Conservation (phyloP, 1,140 invertebrate genomes). For the Drosophila sechellia region DNA sequence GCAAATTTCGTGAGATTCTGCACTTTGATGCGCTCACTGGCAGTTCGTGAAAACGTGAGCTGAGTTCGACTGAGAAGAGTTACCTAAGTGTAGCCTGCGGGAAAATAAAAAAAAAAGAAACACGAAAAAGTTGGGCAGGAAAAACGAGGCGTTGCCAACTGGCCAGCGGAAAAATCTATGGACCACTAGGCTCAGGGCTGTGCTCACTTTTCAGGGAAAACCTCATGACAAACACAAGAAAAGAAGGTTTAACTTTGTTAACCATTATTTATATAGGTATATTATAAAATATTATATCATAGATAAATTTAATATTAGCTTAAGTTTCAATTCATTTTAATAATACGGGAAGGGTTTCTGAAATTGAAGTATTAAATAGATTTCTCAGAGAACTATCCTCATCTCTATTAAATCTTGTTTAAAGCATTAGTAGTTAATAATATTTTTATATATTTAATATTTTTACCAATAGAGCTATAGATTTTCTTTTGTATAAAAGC, state of each 20-base stretch:
- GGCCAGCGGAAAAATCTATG: constrained; percentile 11
- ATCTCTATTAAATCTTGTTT: too few relatives aligned
- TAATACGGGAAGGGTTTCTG: too few relatives aligned
- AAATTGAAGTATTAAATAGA: too few relatives aligned
- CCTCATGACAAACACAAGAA: constrained; percentile 15
- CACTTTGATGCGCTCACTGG: constrained; percentile 69
- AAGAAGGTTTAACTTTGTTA: neutral
- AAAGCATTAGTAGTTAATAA: too few relatives aligned
- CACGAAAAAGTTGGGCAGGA: constrained; percentile 1
- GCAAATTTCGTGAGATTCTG: constrained; percentile 81
- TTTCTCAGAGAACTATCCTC: too few relatives aligned
- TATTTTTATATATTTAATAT: too few relatives aligned
- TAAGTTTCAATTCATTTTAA: too few relatives aligned
- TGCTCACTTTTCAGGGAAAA: constrained; percentile 47
- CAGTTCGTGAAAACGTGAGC: constrained; percentile 76
- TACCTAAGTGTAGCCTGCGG: constrained; percentile 68
- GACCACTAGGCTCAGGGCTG: constrained; percentile 18
- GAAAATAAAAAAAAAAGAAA: neutral
- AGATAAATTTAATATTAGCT: too few relatives aligned
- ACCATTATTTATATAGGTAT: too few relatives aligned
- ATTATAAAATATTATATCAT: too few relatives aligned
- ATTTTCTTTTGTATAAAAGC: neutral
- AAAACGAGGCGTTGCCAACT: constrained; percentile 61
- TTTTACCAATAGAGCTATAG: neutral
- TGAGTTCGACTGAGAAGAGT: constrained; percentile 55